Evolutionary conservation across 2,888 invertebrate genomes (phyloP).

Genomic region (Drosophila silvestris): DNA sequence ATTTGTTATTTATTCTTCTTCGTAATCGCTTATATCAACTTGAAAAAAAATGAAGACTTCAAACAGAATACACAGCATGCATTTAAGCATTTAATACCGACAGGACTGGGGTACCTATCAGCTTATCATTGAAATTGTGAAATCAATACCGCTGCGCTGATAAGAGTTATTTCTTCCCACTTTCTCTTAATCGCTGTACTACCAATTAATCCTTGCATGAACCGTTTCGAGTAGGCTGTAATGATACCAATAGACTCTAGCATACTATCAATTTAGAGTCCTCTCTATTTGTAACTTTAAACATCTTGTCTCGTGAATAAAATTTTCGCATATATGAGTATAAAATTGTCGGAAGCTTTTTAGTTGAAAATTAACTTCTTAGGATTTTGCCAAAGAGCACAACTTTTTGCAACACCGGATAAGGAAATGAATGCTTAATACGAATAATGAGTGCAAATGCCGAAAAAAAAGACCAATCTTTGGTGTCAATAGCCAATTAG

Average conservation of each 20-base stretch:
- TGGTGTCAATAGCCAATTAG: constrained; percentile 17
- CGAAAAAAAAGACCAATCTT: neutral
- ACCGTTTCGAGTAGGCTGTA: neutral
- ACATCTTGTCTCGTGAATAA: neutral
- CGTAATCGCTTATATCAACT: neutral
- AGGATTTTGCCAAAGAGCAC: neutral
- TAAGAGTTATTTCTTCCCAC: neutral
- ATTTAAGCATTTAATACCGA: neutral
- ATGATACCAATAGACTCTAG: neutral
- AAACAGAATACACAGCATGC: neutral
- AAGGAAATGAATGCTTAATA: neutral
- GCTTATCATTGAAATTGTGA: neutral
- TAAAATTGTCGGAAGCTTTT: neutral
- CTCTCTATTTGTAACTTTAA: neutral
- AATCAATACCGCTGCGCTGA: too few relatives aligned
- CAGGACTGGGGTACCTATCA: neutral
- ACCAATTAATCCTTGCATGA: neutral
- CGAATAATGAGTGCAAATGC: neutral
- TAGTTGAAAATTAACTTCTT: neutral
- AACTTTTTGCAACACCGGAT: neutral
- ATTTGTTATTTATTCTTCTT: neutral
- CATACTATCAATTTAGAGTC: neutral
- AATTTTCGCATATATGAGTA: neutral
- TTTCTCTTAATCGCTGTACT: neutral
- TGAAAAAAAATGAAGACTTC: neutral